Base-by-base conservation (phyloP, 1,140 invertebrate species). In the Nebria ingens region DNA sequence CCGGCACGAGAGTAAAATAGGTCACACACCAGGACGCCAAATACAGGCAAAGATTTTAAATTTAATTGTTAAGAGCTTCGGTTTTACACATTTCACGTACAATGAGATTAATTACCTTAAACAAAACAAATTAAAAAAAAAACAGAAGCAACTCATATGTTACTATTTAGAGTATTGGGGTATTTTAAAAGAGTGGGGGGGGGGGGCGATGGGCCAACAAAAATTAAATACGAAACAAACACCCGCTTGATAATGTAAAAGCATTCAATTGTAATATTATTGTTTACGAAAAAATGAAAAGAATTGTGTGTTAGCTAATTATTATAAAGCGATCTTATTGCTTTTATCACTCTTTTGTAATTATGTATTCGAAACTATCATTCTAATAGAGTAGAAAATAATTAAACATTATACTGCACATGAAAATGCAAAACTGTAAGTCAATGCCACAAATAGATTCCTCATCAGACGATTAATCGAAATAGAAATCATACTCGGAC, bases 401-500 rank as follows among this genome's bases (percentile, higher is more conserved):
- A 45, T 12, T 17, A 45, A 45, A 45, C 40, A n/a, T n/a, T 11
- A 11, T 12, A 6, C 15, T 45, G 40, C 40, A 45, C 40, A 45
- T 45, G 40, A 45, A 45, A 45, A 45, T 45, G 40, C 40, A 45
- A 11, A 45, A 45, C 40, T 45, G 40, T 45, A 45, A 45, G 15
- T 45, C 40, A 45, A 12, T 17, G 40, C 40, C 40, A 45, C 17
- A 45, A 29, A 4, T 17, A 34, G 25, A 45, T 45, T 45, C 40
- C 6, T 45, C 25, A 29, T 29, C 13, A 34, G 45, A 11, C 21
- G 29, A 20, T 40, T 51, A 58, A 49, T 52, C 54, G 25, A 58
- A 55, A 42, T 52, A 58, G 23, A 58, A 45, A 17, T 58, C 57
- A 53, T 58, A 58, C 52, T 73, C 71, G 59, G 73, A 73, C 72